Evolutionary conservation across 2,113 vertebrate species (phyloP), one percentile per base, ranked within the genome.

Genomic region (Neotragus pygmaeus): DNA sequence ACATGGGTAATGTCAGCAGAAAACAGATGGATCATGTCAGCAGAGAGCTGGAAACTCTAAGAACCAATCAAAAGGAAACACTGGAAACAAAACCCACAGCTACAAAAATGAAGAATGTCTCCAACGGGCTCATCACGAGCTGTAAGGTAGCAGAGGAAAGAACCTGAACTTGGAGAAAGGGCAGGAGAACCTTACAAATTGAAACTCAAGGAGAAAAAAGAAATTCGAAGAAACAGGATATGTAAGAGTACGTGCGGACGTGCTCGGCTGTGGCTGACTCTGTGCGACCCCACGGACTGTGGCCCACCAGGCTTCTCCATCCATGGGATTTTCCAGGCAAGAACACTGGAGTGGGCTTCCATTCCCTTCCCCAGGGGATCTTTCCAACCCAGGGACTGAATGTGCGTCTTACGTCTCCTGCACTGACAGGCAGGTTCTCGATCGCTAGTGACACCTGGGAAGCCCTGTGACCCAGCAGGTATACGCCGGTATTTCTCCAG

Each of bases 181-280:
- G 78, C 30, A 12, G 53, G 5, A n/a, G 75, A 49, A 17, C 15
- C 47, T 12, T 49, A 51, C 45, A 23, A 7, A 47, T 10, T 7
- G 45, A 88, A 87, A 80, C 45, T 33, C 2, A 49, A 75, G 57
- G 75, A 36, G 77, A 75, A 53, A 78, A 62, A 64, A 27, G 36
- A 28, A 53, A 6, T 9, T n/a, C n/a, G 51, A 6, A 80, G 55
- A 82, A 39, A 47, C 47, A 25, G 43, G 23, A 8, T 3, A 6
- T 1, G 2, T 23, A 39, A 43, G 55, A 39, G 11, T 7, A 5
- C 6, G 12, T 43, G 66, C 5, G 5, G 25, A 36, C 2, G 0
- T 4, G 39, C 70, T 27, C 70, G 3, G 39, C 39, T 7, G 6
- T 14, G 39, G 6, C 70, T 43, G 23, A 43, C 23, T 1, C 39